Conservation (phyloP, 2,888 invertebrate genomes). For the Odontocolon sp. region DNA sequence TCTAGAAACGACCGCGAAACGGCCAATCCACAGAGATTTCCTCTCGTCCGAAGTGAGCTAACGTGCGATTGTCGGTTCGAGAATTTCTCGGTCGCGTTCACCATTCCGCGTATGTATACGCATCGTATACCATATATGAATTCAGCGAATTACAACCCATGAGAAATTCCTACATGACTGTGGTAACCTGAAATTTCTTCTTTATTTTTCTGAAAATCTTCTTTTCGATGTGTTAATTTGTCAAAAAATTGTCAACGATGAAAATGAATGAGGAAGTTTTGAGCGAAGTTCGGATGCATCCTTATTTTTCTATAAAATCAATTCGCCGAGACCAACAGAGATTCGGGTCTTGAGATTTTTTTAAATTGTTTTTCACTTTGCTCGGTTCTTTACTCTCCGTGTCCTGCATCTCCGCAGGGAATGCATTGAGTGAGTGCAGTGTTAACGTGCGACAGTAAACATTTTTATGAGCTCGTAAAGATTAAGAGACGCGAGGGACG, state of each 20-base stretch:
- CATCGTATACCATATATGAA: slow-evolving; percentile 10
- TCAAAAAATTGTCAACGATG: too few species aligned
- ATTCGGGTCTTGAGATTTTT: slow-evolving; percentile 15
- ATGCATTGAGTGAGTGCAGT: slow-evolving; percentile 36
- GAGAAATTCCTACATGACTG: neutral
- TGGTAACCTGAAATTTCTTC: neutral
- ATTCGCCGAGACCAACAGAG: too few species aligned
- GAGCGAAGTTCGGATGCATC: too few species aligned
- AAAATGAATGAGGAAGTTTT: too few species aligned
- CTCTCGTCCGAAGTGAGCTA: slow-evolving; percentile 31
- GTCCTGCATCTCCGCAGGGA: slow-evolving; percentile 1
- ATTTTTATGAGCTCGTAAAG: slow-evolving; percentile 68
- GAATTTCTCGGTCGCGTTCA: slow-evolving; percentile 36
- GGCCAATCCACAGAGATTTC: slow-evolving; percentile 8
- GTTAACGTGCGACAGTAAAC: slow-evolving; percentile 63
- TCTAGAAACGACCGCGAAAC: slow-evolving; percentile 50
- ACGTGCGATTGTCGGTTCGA: slow-evolving; percentile 51
- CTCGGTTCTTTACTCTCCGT: slow-evolving; percentile 19
- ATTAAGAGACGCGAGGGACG: slow-evolving; percentile 57
- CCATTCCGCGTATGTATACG: slow-evolving; percentile 3
- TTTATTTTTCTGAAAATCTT: too few species aligned
- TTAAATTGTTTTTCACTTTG: slow-evolving; percentile 24
- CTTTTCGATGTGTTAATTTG: too few species aligned
- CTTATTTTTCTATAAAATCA: too few species aligned
- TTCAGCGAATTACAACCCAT: slow-evolving; percentile 41